These are phyloP conservation scores for Microcebus griseorufus DNA, from an alignment of 2,113 vertebrate genomes.

Conservation along the genomic window DNA sequence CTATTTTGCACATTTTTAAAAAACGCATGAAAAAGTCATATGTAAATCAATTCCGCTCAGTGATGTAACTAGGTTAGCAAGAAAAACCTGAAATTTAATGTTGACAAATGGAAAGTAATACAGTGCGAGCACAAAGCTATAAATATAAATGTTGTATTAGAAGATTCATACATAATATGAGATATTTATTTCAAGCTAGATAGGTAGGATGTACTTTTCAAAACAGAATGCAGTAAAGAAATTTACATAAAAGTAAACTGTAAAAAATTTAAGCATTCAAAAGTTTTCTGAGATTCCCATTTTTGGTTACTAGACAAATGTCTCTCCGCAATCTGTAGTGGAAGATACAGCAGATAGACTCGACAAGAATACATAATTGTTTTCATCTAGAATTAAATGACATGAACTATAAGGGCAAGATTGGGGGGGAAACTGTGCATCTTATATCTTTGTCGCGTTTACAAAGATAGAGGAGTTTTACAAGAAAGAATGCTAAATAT, in stretches of 20 bases:
- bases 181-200: not conserved
- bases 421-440: not conserved
- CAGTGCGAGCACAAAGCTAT: conserved; percentile 47
- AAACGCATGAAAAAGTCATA: conserved; percentile 57
- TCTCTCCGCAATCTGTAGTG: not conserved
- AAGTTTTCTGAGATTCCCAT: conserved; percentile 55
- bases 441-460: not conserved
- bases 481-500: conserved; percentile 54
- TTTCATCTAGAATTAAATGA: conserved; percentile 49
- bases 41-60: conserved; percentile 76
- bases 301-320: conserved; percentile 60
- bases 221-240: conserved; percentile 33
- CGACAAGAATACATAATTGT: conserved; percentile 25
- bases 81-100: conserved; percentile 70
- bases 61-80: conserved; percentile 69
- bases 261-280: conserved; percentile 5
- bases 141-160: conserved; percentile 27
- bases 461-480: conserved; percentile 8
- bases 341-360: not conserved
- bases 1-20: conserved; percentile 66
- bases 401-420: conserved; percentile 47
- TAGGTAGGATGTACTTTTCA: not conserved
- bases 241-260: conserved; percentile 52
- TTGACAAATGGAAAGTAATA: conserved; percentile 67
- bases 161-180: not conserved